phyloP scores from a whole-genome alignment of 2,113 vertebrate genomes.

The Deroptyus accipitrinus region DNA sequence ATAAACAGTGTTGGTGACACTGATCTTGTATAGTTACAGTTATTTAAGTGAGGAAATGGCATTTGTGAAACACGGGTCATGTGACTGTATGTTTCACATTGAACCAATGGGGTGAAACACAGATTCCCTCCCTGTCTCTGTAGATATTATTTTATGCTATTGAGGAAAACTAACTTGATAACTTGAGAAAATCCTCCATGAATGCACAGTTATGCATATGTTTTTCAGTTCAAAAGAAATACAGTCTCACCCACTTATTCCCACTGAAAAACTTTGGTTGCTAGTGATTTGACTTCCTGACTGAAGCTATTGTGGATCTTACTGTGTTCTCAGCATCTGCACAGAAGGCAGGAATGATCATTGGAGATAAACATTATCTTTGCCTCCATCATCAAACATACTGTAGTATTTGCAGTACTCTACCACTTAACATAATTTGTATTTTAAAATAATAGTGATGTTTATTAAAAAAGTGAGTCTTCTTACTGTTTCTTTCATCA shows the following conservation, averaged over 20 bases:
- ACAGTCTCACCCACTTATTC: not conserved
- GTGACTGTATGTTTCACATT: not conserved
- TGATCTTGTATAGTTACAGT: not conserved
- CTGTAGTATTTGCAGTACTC: not conserved
- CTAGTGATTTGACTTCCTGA: not conserved
- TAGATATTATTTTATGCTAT: not conserved
- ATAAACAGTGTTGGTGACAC: not conserved
- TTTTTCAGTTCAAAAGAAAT: not conserved
- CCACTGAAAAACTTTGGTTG: not conserved
- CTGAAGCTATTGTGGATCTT: not conserved
- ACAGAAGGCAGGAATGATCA: not conserved
- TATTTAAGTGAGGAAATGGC: not conserved
- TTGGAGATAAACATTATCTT: not conserved
- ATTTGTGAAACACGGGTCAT: not conserved
- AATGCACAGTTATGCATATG: rapidly evolving
- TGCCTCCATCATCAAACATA: not conserved
- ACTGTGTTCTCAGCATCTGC: not conserved
- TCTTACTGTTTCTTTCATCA: not conserved
- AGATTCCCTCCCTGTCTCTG: not conserved
- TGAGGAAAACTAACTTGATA: not conserved
- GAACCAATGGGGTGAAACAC: not conserved
- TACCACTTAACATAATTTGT: not conserved
- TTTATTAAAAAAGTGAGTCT: not conserved
- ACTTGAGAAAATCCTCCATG: not conserved
- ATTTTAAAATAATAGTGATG: not conserved